Evolutionary conservation across 2,113 vertebrate genomes (phyloP), one percentile per base, ranked within the genome.

Genomic region (Talpa occidentalis): DNA sequence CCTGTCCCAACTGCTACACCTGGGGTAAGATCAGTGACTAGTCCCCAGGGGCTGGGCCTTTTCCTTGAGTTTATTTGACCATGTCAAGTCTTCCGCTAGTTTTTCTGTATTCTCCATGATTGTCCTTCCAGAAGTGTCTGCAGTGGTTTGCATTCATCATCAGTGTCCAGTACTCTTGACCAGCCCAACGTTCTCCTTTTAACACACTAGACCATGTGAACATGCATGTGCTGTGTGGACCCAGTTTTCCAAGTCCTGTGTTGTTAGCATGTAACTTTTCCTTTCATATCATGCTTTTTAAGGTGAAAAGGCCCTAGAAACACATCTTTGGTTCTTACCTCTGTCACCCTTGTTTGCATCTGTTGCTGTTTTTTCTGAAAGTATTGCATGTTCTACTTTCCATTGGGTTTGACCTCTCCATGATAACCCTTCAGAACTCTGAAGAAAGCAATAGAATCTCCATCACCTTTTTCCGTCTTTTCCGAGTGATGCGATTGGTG

Each of bases 381-480:
- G 96, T 98, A 93, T 98, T 98, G 96, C 95, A 95, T 98, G 96
- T 96, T 95, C 96, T 96, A 40, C 96, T 96, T 97, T 93, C 95
- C 97, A 81, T 93, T 97, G 98, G 95, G 92, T 97, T 98, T 99
- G 97, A 99, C 98, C 95, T 98, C 88, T 97, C 69, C 79, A 3
- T 98, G 93, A 91, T 98, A 96, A 98, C 97, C 98, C 98, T 97
- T 94, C 99, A 99, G 99, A 99, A 99, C 98, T 99, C 99, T 2
- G 99, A 99, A 97, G 99, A 99, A 98, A 99, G 98, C 86, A 99
- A 99, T 96, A 99, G 99, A 96, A 99, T 99, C 98, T 99, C 99
- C 98, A 99, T 99, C 98, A 99, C 99, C 84, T 99, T 99, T 98
- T 99, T 99, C 96, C 99, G 99, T 93, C 99, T 99, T 90, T 99